A percentile compares a stretch with the other conserved stretches of the same genome.
phyloP scores from a whole-genome alignment of 2,888 invertebrate species.

The Andrena minutula region DNA sequence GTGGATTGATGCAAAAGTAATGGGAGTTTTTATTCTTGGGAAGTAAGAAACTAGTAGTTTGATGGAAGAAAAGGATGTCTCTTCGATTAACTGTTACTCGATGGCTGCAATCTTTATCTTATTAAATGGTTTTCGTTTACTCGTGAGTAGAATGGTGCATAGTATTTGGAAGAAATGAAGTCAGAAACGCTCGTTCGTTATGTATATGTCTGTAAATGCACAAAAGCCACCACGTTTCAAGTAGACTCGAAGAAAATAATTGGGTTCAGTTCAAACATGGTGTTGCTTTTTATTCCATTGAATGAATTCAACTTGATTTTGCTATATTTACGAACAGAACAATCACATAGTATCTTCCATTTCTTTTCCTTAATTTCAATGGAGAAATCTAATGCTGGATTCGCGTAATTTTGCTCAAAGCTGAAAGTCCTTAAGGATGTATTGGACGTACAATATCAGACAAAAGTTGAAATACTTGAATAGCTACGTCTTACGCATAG shows the following conservation, averaged over 20 bases:
- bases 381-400: not conserved
- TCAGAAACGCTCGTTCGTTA: no score
- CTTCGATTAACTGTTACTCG: not conserved
- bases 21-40: constrained; percentile 13
- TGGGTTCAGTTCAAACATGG: not conserved
- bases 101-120: no score
- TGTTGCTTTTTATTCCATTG: not conserved
- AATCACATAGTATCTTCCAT: not conserved
- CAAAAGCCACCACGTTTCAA: not conserved
- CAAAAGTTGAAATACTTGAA: no score
- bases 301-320: not conserved
- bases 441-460: no score
- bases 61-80: not conserved
- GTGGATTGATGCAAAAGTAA: constrained; percentile 44
- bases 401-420: constrained; percentile 6
- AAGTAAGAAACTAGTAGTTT: not conserved
- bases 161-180: no score
- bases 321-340: not conserved
- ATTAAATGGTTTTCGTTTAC: no score
- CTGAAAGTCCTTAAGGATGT: no score
- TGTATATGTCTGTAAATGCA: not conserved
- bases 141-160: no score
- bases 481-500: no score
- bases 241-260: not conserved
- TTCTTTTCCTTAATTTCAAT: not conserved